Conservation (phyloP, 1,140 invertebrate genomes). For the Drosophila nebulosa region DNA sequence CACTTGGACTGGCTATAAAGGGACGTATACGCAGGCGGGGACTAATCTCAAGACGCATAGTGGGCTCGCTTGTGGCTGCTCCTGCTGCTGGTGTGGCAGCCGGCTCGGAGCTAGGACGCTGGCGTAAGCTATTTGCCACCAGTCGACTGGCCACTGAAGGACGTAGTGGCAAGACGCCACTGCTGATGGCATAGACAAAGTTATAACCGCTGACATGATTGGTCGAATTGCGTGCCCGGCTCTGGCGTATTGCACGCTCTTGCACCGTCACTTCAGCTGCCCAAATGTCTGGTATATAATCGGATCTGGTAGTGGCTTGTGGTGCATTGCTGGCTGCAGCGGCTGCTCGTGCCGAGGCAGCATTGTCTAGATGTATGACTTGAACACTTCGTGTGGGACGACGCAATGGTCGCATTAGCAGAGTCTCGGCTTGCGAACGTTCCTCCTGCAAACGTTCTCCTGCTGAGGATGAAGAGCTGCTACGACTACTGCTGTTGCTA, state of each 20-base stretch:
- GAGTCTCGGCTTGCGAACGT: background rate
- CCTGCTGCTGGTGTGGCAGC: background rate
- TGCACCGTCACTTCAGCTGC: constrained; percentile 78
- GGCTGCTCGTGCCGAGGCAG: background rate
- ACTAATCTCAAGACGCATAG: constrained; percentile 33
- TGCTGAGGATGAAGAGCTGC: background rate
- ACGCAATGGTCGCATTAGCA: constrained; percentile 1
- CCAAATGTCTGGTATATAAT: constrained; percentile 79
- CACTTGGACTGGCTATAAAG: constrained; percentile 11
- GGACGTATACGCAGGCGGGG: constrained; percentile 34
- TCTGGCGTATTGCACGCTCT: constrained; percentile 65
- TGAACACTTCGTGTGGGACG: constrained; percentile 29
- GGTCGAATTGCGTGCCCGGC: constrained; percentile 47
- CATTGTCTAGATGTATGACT: constrained; percentile 37
- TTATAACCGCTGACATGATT: constrained; percentile 67
- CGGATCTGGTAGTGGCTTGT: constrained; percentile 5
- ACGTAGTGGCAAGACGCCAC: constrained; percentile 68
- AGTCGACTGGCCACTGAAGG: constrained; percentile 19
- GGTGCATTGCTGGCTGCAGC: background rate
- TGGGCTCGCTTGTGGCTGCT: constrained; percentile 16
- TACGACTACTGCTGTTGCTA: background rate
- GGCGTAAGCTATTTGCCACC: constrained; percentile 7
- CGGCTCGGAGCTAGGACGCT: background rate
- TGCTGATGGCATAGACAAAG: constrained; percentile 80
- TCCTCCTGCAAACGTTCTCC: background rate